A percentile compares a stretch with the other conserved stretches of the same genome.
These are phyloP conservation scores for Hyposoter dolosus DNA, from an alignment of 2,888 invertebrate species.

Conservation along the genomic window DNA sequence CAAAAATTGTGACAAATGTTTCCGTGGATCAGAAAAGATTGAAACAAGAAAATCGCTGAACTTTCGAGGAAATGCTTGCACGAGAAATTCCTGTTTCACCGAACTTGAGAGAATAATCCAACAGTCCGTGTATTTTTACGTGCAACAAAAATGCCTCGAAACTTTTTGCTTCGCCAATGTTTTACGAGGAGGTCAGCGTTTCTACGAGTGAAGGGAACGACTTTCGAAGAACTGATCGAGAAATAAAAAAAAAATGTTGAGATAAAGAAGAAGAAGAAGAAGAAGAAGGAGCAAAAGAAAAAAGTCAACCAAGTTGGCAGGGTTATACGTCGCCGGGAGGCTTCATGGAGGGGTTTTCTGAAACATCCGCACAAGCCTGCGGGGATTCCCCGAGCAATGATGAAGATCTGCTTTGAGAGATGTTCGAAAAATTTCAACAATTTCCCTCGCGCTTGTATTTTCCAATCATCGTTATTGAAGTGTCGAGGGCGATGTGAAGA, in stretches of 20 bases:
- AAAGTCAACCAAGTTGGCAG: slow-evolving; percentile 4
- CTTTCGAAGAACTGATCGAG: slow-evolving; percentile 45
- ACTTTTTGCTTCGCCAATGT: slow-evolving; percentile 65
- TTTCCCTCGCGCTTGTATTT: neutral
- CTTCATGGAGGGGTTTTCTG: slow-evolving; percentile 1
- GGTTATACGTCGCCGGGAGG: slow-evolving; percentile 14
- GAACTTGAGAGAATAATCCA: too few species aligned
- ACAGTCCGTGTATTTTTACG: neutral
- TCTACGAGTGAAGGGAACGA: slow-evolving; percentile 53
- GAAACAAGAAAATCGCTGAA: neutral
- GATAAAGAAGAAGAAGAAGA: slow-evolving; percentile 18
- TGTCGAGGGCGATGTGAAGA: too few species aligned
- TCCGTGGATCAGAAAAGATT: neutral
- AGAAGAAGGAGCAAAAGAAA: slow-evolving; percentile 1
- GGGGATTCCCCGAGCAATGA: slow-evolving; percentile 36
- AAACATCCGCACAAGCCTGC: slow-evolving; percentile 17
- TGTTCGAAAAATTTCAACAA: slow-evolving; percentile 21
- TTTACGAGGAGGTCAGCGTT: slow-evolving; percentile 47
- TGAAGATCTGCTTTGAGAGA: slow-evolving; percentile 1
- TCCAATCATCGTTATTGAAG: neutral
- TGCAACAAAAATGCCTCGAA: slow-evolving; percentile 63
- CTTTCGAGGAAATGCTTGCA: neutral
- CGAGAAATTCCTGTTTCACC: neutral
- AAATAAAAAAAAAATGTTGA: slow-evolving; percentile 43
- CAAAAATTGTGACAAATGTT: neutral